Percentiles rank a stretch among this genome's conserved stretches.
Evolutionary conservation across 2,797 vertebrate genomes (phyloP).

Genomic region (Leptodactylus fallax): DNA sequence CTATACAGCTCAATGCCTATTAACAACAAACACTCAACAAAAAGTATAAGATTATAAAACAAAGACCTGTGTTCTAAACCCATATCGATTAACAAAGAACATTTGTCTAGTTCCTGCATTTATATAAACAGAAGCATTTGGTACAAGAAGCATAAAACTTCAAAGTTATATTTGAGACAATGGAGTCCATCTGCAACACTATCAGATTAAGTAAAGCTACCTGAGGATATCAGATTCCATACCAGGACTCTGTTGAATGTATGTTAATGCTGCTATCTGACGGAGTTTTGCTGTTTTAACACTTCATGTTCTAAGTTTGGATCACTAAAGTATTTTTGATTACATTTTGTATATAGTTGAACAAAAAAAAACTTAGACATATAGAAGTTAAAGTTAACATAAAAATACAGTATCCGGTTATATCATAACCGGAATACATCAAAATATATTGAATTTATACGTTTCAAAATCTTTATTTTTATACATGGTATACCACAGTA

Average conservation of each 20-base stretch:
- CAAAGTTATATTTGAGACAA: constrained; percentile 47
- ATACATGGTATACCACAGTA: too few species aligned
- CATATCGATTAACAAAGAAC: constrained; percentile 56
- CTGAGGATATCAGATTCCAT: constrained; percentile 19
- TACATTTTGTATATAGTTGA: too few species aligned
- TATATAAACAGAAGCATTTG: constrained; percentile 56
- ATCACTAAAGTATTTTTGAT: neutral
- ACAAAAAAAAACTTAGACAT: too few species aligned
- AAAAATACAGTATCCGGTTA: too few species aligned
- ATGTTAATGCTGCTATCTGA: neutral
- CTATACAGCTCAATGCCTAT: constrained; percentile 45
- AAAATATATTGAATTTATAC: too few species aligned
- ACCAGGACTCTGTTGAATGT: neutral
- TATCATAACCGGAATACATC: too few species aligned
- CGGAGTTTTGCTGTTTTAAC: neutral
- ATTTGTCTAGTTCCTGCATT: constrained; percentile 55
- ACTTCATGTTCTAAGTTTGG: neutral
- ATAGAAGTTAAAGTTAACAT: too few species aligned
- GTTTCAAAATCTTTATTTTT: too few species aligned
- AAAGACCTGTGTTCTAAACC: constrained; percentile 40
- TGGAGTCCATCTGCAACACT: constrained; percentile 48
- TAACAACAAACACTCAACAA: constrained; percentile 56
- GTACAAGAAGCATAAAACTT: constrained; percentile 49
- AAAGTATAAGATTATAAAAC: constrained; percentile 31
- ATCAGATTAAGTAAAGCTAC: constrained; percentile 36